phyloP scores from a whole-genome alignment of 2,113 vertebrate species.

The Ovis aries region DNA sequence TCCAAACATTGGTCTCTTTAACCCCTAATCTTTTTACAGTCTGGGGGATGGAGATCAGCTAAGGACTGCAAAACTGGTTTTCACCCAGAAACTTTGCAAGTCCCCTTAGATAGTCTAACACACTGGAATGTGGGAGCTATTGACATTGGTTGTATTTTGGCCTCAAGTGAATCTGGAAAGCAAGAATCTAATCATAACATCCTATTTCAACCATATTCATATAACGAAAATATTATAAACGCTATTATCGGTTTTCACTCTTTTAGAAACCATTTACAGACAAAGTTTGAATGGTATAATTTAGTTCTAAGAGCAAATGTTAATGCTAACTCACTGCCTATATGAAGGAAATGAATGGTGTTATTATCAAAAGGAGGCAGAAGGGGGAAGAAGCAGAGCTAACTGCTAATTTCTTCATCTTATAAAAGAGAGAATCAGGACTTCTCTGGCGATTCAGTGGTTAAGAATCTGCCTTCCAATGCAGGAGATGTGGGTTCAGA shows the following conservation, averaged over 20 bases:
- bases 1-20: neutral
- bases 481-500: neutral
- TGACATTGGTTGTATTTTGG: neutral
- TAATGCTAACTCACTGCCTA: neutral
- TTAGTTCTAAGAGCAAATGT: neutral
- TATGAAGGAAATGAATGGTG: neutral
- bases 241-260: neutral
- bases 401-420: neutral
- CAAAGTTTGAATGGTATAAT: neutral
- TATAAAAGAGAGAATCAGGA: neutral
- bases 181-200: neutral
- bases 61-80: slow-evolving; percentile 41
- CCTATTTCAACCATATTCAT: neutral
- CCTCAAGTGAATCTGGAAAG: neutral
- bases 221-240: neutral
- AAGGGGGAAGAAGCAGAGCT: neutral
- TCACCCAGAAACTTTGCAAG: neutral
- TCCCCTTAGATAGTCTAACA: neutral
- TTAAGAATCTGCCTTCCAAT: neutral
- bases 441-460: neutral
- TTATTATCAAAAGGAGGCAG: neutral
- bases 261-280: neutral
- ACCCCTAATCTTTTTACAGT: slow-evolving; percentile 3
- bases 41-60: neutral
- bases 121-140: neutral